A percentile compares a stretch with the other conserved stretches of the same genome.
Conservation (phyloP, 2,888 invertebrate genomes). For the Argyra leucocephala region DNA sequence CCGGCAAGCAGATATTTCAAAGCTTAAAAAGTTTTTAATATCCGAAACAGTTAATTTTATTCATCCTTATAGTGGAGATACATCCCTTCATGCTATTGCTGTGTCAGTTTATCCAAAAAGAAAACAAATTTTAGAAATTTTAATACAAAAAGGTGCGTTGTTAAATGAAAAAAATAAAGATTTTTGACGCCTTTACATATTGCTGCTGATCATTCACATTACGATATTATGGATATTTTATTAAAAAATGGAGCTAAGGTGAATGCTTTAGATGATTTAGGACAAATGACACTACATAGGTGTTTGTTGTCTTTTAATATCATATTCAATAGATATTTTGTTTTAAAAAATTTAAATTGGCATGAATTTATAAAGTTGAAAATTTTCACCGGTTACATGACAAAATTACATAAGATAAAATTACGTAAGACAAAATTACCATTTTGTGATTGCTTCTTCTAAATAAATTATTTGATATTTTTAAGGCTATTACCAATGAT, state of each 20-base stretch:
- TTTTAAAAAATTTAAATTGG: no score
- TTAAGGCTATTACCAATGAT: no score
- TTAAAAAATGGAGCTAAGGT: conserved; percentile 85
- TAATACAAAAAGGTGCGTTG: conserved; percentile 79
- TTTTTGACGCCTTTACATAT: conserved; percentile 80
- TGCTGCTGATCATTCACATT: conserved; percentile 79
- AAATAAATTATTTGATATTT: no score
- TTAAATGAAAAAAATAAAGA: conserved; percentile 93
- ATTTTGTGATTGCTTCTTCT: no score
- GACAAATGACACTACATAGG: conserved; percentile 73
- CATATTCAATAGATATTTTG: conserved; percentile 80
- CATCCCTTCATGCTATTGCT: conserved; percentile 75
- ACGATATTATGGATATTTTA: conserved; percentile 84
- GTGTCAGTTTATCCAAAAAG: conserved; percentile 76
- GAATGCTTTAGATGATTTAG: conserved; percentile 78
- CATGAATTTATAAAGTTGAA: no score
- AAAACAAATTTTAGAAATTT: conserved; percentile 78
- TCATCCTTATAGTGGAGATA: conserved; percentile 80
- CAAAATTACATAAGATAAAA: no score
- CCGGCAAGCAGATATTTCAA: conserved; percentile 72
- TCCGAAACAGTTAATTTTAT: conserved; percentile 75
- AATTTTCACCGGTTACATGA: no score
- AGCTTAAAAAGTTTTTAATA: conserved; percentile 77
- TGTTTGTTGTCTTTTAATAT: conserved; percentile 76
- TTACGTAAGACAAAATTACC: no score